Evolutionary conservation across 2,797 vertebrate genomes (phyloP).

Genomic region (Neostethus bicornis): DNA sequence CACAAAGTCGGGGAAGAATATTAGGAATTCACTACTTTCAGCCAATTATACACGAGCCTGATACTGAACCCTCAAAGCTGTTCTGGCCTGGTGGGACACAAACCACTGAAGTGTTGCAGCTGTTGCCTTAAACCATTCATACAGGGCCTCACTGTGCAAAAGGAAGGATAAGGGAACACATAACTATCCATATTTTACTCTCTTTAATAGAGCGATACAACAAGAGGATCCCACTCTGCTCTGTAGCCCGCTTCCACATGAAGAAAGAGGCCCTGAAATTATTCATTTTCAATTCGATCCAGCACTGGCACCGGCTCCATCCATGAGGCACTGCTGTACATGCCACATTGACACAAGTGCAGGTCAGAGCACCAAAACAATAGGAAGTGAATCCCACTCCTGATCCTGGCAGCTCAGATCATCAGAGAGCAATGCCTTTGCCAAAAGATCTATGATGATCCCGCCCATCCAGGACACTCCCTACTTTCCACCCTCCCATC

Average conservation of each 20-base stretch:
- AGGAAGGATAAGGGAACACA: conserved; percentile 46
- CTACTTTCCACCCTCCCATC: too few relatives aligned
- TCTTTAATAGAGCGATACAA: conserved; percentile 3
- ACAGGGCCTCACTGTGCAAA: conserved; percentile 68
- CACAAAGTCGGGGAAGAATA: conserved; percentile 50
- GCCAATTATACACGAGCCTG: conserved; percentile 65
- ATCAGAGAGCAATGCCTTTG: conserved; percentile 45
- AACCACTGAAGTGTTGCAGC: conserved; percentile 68
- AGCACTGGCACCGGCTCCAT: conserved; percentile 53
- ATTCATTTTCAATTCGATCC: conserved; percentile 25
- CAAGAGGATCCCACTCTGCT: conserved; percentile 8
- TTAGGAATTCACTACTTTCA: conserved; percentile 63
- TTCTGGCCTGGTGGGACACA: conserved; percentile 55
- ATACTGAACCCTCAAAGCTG: conserved; percentile 55
- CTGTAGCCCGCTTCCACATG: conserved; percentile 56
- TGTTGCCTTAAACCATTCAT: conserved; percentile 76
- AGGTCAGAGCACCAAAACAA: conserved; percentile 57
- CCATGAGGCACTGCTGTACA: conserved; percentile 55
- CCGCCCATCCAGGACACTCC: too few relatives aligned
- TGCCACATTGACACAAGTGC: conserved; percentile 48
- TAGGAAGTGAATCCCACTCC: conserved; percentile 53
- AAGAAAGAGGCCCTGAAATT: conserved; percentile 38
- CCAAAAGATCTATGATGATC: too few relatives aligned
- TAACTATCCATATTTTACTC: conserved; percentile 30
- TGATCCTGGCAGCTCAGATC: conserved; percentile 31